These are phyloP conservation scores for Cassiopea andromeda DNA, from an alignment of 30 jellyfish, hydroid and myxozoan genomes.

Conservation along the genomic window DNA sequence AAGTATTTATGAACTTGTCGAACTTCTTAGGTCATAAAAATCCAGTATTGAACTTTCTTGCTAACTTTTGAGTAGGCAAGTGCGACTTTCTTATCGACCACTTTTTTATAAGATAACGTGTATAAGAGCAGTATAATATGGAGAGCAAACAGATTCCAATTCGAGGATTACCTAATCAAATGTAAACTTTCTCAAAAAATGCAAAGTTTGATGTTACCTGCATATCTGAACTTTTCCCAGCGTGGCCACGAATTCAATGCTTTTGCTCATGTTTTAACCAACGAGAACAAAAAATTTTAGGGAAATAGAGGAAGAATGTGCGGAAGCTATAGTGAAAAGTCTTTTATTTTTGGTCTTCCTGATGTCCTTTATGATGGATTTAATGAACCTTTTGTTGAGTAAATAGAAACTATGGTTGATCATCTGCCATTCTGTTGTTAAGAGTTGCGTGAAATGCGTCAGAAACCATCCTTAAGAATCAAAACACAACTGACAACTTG, in stretches of 20 bases:
- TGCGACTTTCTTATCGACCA: no score
- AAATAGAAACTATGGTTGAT: conserved; percentile 16
- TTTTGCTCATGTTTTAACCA: conserved; percentile 33
- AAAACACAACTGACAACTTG: neutral
- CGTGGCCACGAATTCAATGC: conserved; percentile 31
- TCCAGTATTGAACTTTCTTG: no score
- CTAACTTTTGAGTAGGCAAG: no score
- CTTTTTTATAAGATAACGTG: no score
- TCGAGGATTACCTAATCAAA: no score
- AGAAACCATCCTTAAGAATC: neutral
- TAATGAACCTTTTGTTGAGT: conserved; percentile 34
- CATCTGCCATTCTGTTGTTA: conserved; percentile 3
- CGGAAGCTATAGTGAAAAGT: conserved; percentile 55
- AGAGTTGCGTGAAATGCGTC: conserved; percentile 4
- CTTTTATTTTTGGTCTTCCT: conserved; percentile 53
- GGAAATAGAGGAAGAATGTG: conserved; percentile 50
- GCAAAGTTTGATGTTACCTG: neutral
- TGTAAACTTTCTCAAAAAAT: neutral
- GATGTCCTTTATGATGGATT: conserved; percentile 30
- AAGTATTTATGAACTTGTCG: no score
- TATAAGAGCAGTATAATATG: no score
- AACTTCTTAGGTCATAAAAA: no score
- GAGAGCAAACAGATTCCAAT: no score
- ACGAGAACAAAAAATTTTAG: conserved; percentile 39
- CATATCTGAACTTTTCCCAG: neutral